A percentile compares a stretch with the other conserved stretches of the same genome.
phyloP scores from a whole-genome alignment of 2,113 vertebrate genomes.

The Varanus komodoensis region DNA sequence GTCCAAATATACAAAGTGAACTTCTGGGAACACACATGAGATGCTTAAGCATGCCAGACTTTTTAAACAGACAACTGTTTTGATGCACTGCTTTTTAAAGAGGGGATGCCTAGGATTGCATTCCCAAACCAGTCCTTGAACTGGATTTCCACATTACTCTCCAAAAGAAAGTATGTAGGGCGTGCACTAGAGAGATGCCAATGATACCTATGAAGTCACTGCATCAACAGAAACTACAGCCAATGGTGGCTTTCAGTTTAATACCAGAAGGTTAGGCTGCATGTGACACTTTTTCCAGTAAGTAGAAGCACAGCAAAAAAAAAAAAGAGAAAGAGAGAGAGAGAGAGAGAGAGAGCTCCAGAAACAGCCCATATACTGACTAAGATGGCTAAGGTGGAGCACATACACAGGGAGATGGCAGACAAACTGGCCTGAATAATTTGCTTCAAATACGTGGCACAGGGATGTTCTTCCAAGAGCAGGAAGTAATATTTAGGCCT shows the following conservation, averaged over 20 bases:
- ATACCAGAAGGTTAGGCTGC: background rate
- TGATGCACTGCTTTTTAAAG: background rate
- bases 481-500: background rate
- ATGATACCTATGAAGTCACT: background rate
- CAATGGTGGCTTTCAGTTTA: background rate
- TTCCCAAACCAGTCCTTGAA: background rate
- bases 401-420: background rate
- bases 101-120: background rate
- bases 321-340: no score
- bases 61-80: background rate
- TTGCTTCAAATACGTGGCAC: no score
- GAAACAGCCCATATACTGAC: no score
- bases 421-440: background rate
- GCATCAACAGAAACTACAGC: background rate
- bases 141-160: background rate
- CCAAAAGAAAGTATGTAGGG: background rate
- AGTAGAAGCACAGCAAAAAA: background rate
- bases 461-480: background rate
- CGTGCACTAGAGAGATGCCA: background rate
- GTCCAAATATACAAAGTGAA: background rate
- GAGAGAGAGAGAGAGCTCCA: no score
- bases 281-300: background rate
- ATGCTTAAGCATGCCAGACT: background rate
- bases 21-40: background rate
- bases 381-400: background rate